Base-by-base conservation (phyloP, 2,113 vertebrate species). In the Myrmecophaga tridactyla region DNA sequence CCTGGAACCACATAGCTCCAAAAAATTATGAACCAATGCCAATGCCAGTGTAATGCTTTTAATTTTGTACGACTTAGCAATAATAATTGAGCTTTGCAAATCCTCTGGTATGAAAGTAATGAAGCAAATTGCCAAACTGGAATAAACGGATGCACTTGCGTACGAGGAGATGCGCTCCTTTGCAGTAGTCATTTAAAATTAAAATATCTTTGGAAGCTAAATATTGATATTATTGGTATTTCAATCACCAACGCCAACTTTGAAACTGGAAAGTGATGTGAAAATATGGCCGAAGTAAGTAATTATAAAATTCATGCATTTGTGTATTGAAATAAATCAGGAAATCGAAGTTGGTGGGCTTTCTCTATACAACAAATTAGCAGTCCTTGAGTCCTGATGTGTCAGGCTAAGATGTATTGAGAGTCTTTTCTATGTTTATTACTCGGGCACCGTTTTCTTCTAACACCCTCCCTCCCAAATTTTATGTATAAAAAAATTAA, bases 191-290 rank as follows among this genome's bases (percentile, higher is more conserved):
- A 1, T 65, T 84, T 87, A 85, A 92, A 75, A 95, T 80, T 67
- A 67, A 93, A 69, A 90, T 83, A 72, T 94, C 88, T 78, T 85
- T 89, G 65, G 83, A 70, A 90, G 84, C 17, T 25, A 82, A 92
- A 94, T 93, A 65, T 56, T 93, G 58, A 86, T 34, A 27, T 67
- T 80, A 29, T 8, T 31, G 78, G 34, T 58, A 91, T 87, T 86
- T 96, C 48, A 83, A 60, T 78, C 34, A 84, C 83, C 70, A 65
- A 89, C 39, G 31, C 78, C 29, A 84, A 53, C 58, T 36, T 12
- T 80, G 75, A 53, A 89, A 43, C 87, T 29, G 73, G 56, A 93
- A 86, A 36, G 34, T 9, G 21, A 46, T 51, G 23, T 73, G 73
- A 69, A 93, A 90, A 65, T 20, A 60, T 83, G 58, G 58, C 92